Percentiles rank a stretch among this genome's conserved stretches.
phyloP scores from a whole-genome alignment of 30 jellyfish, hydroid and myxozoan species.

The Sanderia malayensis region DNA sequence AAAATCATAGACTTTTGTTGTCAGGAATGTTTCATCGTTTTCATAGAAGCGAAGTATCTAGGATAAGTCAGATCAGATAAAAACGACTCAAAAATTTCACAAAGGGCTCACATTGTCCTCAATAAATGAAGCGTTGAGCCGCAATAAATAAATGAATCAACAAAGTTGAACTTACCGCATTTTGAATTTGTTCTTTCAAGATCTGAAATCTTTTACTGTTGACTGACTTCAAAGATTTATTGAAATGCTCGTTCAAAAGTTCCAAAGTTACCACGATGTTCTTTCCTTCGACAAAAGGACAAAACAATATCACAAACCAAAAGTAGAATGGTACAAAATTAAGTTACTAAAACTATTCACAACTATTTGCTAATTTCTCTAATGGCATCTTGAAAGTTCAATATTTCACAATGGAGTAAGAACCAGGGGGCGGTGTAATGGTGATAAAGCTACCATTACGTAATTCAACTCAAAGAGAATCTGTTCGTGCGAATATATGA shows the following conservation, averaged over 20 bases:
- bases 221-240: slow-evolving; percentile 20
- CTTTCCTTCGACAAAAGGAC: slow-evolving; percentile 35
- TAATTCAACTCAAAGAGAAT: too few relatives aligned
- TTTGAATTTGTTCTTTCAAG: slow-evolving; percentile 26
- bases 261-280: slow-evolving; percentile 44
- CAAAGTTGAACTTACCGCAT: slow-evolving; percentile 16
- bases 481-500: too few relatives aligned
- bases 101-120: neutral
- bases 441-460: too few relatives aligned
- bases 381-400: too few relatives aligned
- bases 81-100: neutral
- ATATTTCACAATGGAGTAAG: too few relatives aligned
- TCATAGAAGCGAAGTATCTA: slow-evolving; percentile 26
- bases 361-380: too few relatives aligned
- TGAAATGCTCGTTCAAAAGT: slow-evolving; percentile 15
- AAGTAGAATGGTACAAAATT: too few relatives aligned
- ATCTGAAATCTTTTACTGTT: slow-evolving; percentile 29
- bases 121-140: neutral
- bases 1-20: slow-evolving; percentile 23
- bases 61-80: neutral
- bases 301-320: too few relatives aligned
- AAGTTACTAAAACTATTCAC: too few relatives aligned
- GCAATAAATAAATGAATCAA: neutral
- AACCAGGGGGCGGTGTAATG: too few relatives aligned
- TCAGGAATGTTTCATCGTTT: slow-evolving; percentile 3